Evolutionary conservation across 2,113 vertebrate genomes (phyloP), one percentile per base, ranked within the genome.

Genomic region (Myanophis thanlyinensis): DNA sequence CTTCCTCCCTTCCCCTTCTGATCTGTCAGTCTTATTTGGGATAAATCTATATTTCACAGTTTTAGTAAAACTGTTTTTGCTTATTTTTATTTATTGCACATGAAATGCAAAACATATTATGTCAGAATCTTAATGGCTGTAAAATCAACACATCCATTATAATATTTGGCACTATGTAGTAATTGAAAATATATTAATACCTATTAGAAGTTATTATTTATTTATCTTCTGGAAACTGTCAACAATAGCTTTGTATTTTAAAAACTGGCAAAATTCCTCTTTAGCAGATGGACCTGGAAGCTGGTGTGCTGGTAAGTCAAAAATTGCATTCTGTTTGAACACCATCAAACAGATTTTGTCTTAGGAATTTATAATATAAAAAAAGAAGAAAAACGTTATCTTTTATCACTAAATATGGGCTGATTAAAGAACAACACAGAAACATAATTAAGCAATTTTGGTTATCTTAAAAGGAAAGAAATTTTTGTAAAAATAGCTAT

Each of bases 281-380:
- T 88, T 96, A 95, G 92, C 97, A 97, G 97, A 98, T 97, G 98
- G 97, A 93, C 93, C 84, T 89, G 94, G 96, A 96, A 97, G 88
- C 95, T 98, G 97, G 95, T 96, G 95, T 95, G 94, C 51, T 93
- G 46, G 52, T 56, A 35, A 95, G 93, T 73, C 94, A 95, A 92
- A 94, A 92, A 93, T 94, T 85, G 13, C 62, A 9, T 54, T 92
- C 48, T n/a, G 5, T 94, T 7, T 25, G 30, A 93, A 85, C 53
- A 56, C 80, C 85, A 56, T 59, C 25, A 47, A 23, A 52, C 95
- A 0, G 7, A 3, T 85, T 93, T 95, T 89, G 89, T 46, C 89
- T 94, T 23, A 89, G 52, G 53, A 92, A 93, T 94, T 51, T 92
- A 87, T 90, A 93, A 87, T 90, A 92, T 90, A 92, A 0, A 85